Conservation (phyloP, 1,140 invertebrate species). For the Rhyacophila brunnea region DNA sequence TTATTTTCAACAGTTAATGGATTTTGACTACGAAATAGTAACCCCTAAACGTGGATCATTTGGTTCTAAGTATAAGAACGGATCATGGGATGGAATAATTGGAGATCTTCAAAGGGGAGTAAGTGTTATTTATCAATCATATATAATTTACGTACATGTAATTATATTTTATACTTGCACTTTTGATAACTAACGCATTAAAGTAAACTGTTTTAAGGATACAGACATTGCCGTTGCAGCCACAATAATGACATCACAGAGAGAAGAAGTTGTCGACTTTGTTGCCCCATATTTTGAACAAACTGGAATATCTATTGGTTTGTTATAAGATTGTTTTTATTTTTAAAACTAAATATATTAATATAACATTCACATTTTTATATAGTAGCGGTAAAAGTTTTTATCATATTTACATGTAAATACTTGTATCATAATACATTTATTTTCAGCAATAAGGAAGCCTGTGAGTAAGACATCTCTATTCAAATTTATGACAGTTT, state of each 20-base stretch:
- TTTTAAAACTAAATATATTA: neutral
- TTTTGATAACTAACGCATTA: constrained; percentile 3
- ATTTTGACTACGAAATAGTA: constrained; percentile 87
- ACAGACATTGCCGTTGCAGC: constrained; percentile 85
- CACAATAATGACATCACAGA: constrained; percentile 88
- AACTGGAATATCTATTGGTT: constrained; percentile 82
- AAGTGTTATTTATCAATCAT: constrained; percentile 39
- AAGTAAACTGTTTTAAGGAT: constrained; percentile 56
- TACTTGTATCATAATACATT: too few species aligned
- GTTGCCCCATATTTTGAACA: constrained; percentile 89
- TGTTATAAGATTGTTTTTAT: constrained; percentile 22
- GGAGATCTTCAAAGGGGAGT: constrained; percentile 85
- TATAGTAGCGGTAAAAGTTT: too few species aligned
- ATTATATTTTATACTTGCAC: neutral
- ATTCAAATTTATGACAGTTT: constrained; percentile 91
- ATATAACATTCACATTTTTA: too few species aligned
- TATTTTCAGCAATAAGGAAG: constrained; percentile 78
- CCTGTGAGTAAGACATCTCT: constrained; percentile 78
- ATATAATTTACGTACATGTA: too few species aligned
- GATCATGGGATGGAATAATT: constrained; percentile 88
- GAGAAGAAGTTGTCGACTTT: constrained; percentile 92
- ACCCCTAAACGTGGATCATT: constrained; percentile 67
- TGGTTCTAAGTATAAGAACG: constrained; percentile 68
- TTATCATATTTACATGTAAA: too few species aligned
- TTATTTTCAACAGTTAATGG: constrained; percentile 61